These are phyloP conservation scores for Tuberolachnus salignus DNA, from an alignment of 2,888 invertebrate species.

Conservation along the genomic window DNA sequence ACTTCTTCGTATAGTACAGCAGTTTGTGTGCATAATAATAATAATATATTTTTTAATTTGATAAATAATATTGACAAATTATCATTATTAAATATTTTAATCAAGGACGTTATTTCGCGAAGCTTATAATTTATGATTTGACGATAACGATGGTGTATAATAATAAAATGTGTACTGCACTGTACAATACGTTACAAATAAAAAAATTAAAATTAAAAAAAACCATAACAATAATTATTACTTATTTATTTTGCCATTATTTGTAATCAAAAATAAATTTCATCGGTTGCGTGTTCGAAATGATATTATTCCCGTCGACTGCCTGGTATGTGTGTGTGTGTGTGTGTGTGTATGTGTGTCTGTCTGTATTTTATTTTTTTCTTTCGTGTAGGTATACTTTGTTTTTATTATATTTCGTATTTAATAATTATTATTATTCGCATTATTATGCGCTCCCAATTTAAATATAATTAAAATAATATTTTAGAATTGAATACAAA, in stretches of 20 bases:
- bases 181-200: conserved; percentile 32
- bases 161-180: conserved; percentile 25
- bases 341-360: not conserved
- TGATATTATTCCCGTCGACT: conserved; percentile 36
- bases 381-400: conserved; percentile 7
- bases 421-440: too few species aligned
- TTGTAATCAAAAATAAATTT: conserved; percentile 46
- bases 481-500: conserved; percentile 16
- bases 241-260: conserved; percentile 53
- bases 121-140: conserved; percentile 51
- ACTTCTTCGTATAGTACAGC: not conserved
- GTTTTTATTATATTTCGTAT: not conserved
- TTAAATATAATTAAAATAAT: conserved; percentile 47
- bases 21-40: not conserved
- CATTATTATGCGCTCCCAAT: not conserved
- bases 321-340: conserved; percentile 5
- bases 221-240: conserved; percentile 30
- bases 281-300: conserved; percentile 43
- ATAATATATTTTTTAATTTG: conserved; percentile 36
- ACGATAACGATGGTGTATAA: conserved; percentile 30
- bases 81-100: conserved; percentile 51
- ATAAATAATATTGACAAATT: conserved; percentile 47
- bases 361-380: conserved; percentile 4
- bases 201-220: not conserved
- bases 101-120: conserved; percentile 48